A percentile compares a stretch with the other conserved stretches of the same genome.
phyloP scores from a whole-genome alignment of 2,797 vertebrate species.

The Poeciliopsis infans region DNA sequence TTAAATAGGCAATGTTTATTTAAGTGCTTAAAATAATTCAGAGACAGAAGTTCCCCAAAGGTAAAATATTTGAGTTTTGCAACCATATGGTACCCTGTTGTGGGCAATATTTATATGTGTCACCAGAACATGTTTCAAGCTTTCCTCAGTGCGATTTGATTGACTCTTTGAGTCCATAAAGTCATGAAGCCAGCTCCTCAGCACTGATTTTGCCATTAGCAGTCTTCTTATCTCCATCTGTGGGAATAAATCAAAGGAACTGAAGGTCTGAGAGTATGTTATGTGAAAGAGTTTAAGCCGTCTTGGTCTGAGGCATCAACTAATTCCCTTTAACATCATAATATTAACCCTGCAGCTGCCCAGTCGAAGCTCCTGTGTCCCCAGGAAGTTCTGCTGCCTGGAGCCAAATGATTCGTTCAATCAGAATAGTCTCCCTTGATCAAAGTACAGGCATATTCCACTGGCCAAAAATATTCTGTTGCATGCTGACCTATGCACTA shows the following conservation, averaged over 20 bases:
- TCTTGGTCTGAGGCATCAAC: slow-evolving; percentile 62
- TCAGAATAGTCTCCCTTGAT: slow-evolving; percentile 76
- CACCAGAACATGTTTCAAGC: background rate
- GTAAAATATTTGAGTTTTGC: background rate
- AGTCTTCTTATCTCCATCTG: slow-evolving; percentile 23
- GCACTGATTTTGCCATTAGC: slow-evolving; percentile 16
- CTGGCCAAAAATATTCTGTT: slow-evolving; percentile 77
- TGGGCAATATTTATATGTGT: background rate
- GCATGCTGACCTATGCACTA: slow-evolving; percentile 78
- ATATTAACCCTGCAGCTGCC: slow-evolving; percentile 74
- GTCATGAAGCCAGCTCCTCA: background rate
- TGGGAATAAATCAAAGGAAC: slow-evolving; percentile 38
- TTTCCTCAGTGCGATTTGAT: background rate
- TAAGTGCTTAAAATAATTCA: background rate
- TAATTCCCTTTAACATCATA: slow-evolving; percentile 68
- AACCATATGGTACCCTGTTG: background rate
- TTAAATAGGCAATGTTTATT: background rate
- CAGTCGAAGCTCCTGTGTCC: slow-evolving; percentile 56
- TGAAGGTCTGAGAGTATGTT: slow-evolving; percentile 33
- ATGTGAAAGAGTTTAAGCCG: slow-evolving; percentile 39
- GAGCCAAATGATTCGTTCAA: slow-evolving; percentile 77
- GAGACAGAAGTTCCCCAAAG: background rate
- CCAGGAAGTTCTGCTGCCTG: slow-evolving; percentile 49
- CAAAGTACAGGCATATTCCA: slow-evolving; percentile 66
- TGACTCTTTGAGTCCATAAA: background rate